Evolutionary conservation across 1,140 invertebrate species (phyloP).

Genomic region (Drosophila tropicalis): DNA sequence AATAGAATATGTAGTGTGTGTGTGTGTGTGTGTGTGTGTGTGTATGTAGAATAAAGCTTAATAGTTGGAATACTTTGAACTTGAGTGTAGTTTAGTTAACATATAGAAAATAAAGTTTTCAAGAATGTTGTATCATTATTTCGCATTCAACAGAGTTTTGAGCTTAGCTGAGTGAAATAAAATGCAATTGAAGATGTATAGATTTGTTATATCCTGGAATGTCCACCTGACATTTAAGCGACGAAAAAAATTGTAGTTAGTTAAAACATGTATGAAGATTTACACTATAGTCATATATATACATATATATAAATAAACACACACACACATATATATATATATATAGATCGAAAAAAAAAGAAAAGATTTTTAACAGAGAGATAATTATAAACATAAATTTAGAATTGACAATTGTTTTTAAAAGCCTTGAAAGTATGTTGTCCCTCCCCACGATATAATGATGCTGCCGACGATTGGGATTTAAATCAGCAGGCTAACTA

Average conservation of each 20-base stretch:
- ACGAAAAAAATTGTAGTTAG: background rate
- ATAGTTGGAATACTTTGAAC: slow-evolving; percentile 65
- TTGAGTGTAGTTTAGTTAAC: slow-evolving; percentile 46
- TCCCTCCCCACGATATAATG: slow-evolving; percentile 15
- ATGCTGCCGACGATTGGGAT: slow-evolving; percentile 3
- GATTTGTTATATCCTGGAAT: slow-evolving; percentile 34
- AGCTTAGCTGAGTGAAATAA: slow-evolving; percentile 28
- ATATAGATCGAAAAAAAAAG: background rate
- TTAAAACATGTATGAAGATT: background rate
- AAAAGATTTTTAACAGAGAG: background rate
- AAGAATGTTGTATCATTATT: slow-evolving; percentile 26
- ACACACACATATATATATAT: background rate
- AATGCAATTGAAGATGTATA: slow-evolving; percentile 37
- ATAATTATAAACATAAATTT: slow-evolving; percentile 29
- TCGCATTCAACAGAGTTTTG: slow-evolving; percentile 12
- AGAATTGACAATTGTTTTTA: slow-evolving; percentile 20
- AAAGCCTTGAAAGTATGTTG: slow-evolving; percentile 41
- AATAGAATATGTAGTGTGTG: background rate
- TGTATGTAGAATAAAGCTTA: slow-evolving; percentile 23
- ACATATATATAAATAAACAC: background rate
- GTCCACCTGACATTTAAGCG: slow-evolving; percentile 22
- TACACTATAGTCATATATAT: slow-evolving; percentile 1
- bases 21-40: background rate
- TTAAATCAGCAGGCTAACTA: slow-evolving; percentile 22
- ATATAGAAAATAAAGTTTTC: slow-evolving; percentile 40